Evolutionary conservation across 2,888 invertebrate genomes (phyloP).

Genomic region (Cynaeus angustus): DNA sequence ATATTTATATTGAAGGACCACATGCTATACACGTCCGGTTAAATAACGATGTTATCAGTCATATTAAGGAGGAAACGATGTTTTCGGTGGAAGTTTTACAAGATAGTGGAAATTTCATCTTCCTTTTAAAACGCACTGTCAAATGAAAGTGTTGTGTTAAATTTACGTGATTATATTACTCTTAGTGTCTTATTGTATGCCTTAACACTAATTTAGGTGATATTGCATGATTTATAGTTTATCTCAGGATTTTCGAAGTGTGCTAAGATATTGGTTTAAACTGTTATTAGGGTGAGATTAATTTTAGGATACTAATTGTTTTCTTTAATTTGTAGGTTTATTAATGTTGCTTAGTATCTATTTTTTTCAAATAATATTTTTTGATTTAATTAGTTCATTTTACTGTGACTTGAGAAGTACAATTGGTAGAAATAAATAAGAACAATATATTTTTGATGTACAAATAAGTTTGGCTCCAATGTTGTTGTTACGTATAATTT

Average conservation of each 20-base stretch:
- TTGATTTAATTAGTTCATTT: not conserved
- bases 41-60: slow-evolving; percentile 89
- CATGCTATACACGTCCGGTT: slow-evolving; percentile 88
- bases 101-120: slow-evolving; percentile 68
- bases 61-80: slow-evolving; percentile 86
- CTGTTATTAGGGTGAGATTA: slow-evolving; percentile 13
- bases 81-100: slow-evolving; percentile 77
- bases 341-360: slow-evolving; percentile 27
- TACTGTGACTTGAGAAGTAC: not conserved
- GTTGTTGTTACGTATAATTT: slow-evolving; percentile 20
- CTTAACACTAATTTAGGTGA: slow-evolving; percentile 35
- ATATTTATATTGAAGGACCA: slow-evolving; percentile 87
- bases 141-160: slow-evolving; percentile 50
- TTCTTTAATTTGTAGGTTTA: slow-evolving; percentile 26
- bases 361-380: slow-evolving; percentile 1
- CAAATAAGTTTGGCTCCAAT: slow-evolving; percentile 22
- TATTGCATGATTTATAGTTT: slow-evolving; percentile 31
- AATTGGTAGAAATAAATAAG: not conserved
- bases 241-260: slow-evolving; percentile 37
- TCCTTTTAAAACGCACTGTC: slow-evolving; percentile 71
- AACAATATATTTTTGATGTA: slow-evolving; percentile 43
- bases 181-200: slow-evolving; percentile 46
- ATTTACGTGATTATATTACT: slow-evolving; percentile 27
- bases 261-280: slow-evolving; percentile 25
- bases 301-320: slow-evolving; percentile 8